A percentile compares a stretch with the other conserved stretches of the same genome.
Conservation (phyloP, 1,140 invertebrate genomes). For the Hycleus phaleratus region DNA sequence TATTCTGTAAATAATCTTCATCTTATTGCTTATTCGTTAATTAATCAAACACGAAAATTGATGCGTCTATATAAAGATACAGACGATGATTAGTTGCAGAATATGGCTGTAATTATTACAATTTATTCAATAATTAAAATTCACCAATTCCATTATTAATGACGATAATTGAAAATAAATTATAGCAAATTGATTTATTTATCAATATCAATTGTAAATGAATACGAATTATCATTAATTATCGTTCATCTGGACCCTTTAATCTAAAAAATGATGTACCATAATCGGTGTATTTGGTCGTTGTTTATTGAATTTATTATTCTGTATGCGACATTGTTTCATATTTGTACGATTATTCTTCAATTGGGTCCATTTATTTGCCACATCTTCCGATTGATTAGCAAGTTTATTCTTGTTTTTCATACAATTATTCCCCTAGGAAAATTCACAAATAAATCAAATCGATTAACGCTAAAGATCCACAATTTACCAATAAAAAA, state of each 20-base stretch:
- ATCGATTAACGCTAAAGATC: neutral
- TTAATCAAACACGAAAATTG: too few relatives aligned
- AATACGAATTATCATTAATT: too few relatives aligned
- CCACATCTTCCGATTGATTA: neutral
- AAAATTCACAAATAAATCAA: constrained; percentile 1
- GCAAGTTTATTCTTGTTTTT: constrained; percentile 5
- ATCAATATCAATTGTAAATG: neutral
- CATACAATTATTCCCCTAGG: constrained; percentile 10
- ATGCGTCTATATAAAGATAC: too few relatives aligned
- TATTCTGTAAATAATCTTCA: constrained; percentile 3
- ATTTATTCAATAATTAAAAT: too few relatives aligned
- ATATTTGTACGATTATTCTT: constrained; percentile 9
- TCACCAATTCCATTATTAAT: too few relatives aligned
- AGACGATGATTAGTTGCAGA: too few relatives aligned
- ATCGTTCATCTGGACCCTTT: neutral
- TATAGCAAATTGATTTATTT: neutral
- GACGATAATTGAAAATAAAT: neutral
- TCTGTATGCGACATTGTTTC: constrained; percentile 18
- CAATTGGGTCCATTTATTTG: constrained; percentile 11
- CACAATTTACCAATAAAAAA: neutral
- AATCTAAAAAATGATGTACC: constrained; percentile 27
- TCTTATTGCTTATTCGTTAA: neutral
- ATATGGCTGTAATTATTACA: too few relatives aligned
- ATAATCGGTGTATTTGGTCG: constrained; percentile 22
- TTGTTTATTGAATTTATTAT: constrained; percentile 18